phyloP scores from a whole-genome alignment of 2,888 invertebrate species.

The Polymixis flavicincta region DNA sequence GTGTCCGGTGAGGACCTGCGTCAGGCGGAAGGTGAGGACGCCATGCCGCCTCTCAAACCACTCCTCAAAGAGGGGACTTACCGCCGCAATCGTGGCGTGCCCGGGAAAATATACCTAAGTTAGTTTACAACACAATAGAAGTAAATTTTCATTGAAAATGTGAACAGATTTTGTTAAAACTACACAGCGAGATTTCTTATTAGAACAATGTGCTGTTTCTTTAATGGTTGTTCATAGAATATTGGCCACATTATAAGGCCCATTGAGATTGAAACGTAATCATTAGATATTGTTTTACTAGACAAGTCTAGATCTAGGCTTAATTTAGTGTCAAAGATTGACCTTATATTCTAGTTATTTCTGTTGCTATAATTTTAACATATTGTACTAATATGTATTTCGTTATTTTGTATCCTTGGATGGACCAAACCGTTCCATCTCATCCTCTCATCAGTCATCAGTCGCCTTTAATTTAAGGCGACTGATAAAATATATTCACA shows the following conservation, averaged over 20 bases:
- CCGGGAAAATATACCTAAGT: background rate
- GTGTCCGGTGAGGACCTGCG: no score
- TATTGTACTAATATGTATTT: no score
- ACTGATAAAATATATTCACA: no score
- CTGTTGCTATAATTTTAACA: no score
- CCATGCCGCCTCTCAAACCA: no score
- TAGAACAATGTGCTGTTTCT: constrained; percentile 23
- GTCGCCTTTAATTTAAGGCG: no score
- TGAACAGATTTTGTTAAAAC: background rate
- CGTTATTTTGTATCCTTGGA: no score
- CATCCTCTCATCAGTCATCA: no score
- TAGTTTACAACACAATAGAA: constrained; percentile 36
- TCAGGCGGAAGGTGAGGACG: no score
- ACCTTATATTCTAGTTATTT: background rate
- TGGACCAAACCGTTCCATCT: no score
- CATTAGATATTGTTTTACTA: constrained; percentile 10
- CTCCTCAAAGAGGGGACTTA: no score
- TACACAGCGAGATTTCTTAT: constrained; percentile 13
- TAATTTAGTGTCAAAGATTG: background rate
- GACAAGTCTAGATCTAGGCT: background rate
- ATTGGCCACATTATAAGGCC: constrained; percentile 7
- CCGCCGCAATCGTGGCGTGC: no score
- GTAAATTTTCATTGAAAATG: constrained; percentile 15
- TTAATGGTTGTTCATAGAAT: constrained; percentile 29
- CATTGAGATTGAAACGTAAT: constrained; percentile 9